Percentiles rank a stretch among this genome's conserved stretches.
Conservation (phyloP, 2,113 vertebrate species). For the Columba janthina region DNA sequence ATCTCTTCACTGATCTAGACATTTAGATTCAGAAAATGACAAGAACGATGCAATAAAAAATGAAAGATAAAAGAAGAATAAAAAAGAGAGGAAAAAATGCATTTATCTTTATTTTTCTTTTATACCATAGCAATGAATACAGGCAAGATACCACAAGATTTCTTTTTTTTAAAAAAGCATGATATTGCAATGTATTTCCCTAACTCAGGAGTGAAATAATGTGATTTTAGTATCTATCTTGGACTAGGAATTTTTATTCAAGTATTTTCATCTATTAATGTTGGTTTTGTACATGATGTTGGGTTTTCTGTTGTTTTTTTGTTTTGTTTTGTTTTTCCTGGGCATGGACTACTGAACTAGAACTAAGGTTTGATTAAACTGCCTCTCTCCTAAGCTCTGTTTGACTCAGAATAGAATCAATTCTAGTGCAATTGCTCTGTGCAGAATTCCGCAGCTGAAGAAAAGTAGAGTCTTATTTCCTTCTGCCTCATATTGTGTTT, state of each 20-base stretch:
- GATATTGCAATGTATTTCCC: background rate
- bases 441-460: background rate
- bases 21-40: background rate
- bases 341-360: background rate
- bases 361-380: background rate
- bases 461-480: background rate
- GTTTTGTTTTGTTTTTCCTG: background rate
- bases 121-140: background rate
- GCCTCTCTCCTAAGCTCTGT: background rate
- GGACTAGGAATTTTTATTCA: background rate
- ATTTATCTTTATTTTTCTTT: background rate
- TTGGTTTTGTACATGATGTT: background rate
- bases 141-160: background rate
- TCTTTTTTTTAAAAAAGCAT: background rate
- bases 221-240: background rate
- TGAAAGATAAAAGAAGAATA: background rate
- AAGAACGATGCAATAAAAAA: background rate
- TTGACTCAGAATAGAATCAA: background rate
- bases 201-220: background rate
- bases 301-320: fast-evolving
- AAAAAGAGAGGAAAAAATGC: background rate
- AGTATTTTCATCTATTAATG: background rate
- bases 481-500: background rate
- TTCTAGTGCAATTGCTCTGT: background rate
- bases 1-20: background rate